Evolutionary conservation across 2,113 vertebrate species (phyloP), one percentile per base, ranked within the genome.

Genomic region (Pavo muticus): DNA sequence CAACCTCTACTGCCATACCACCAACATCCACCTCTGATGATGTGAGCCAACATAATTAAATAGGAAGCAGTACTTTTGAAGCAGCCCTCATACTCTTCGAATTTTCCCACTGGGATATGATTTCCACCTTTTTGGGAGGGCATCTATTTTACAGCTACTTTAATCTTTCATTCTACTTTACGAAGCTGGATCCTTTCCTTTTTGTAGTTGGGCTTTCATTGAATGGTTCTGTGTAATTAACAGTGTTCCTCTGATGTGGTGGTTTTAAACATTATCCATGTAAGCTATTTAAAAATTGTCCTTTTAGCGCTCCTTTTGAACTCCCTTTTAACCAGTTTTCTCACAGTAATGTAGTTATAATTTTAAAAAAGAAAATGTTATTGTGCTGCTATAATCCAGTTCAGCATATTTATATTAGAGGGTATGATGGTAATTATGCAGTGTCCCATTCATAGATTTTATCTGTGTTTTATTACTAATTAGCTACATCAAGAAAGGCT

Each of bases 211-310:
- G 3, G 9, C 79, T 95, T 94, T 94, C 72, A 67, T 63, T 93
- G 68, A 94, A 93, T 91, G n/a, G 45, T 85, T 91, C 90, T 73
- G 68, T 88, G 90, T 76, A 95, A 96, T 96, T 96, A 96, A 45
- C 61, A 84, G 64, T 77, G 30, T 91, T 88, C 52, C 64, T 96
- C 93, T 93, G 92, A 96, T 96, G 95, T 96, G 94, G 95, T 86
- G 68, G 64, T 68, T 96, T 96, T 94, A 96, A 96, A 91, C 79
- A 93, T 90, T 96, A 86, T 77, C 56, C 1, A 1, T 77, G 59
- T 12, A 9, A 95, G 29, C 64, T 83, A 81, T 77, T 67, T 95
- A 95, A 96, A 95, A 93, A 68, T 23, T 59, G n/a, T 83, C 56
- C 24, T 94, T 90, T 75, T 90, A 88, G 60, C 42, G 82, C 56